These are phyloP conservation scores for Apodemus sylvaticus DNA, from an alignment of 2,113 vertebrate genomes.

Conservation along the genomic window DNA sequence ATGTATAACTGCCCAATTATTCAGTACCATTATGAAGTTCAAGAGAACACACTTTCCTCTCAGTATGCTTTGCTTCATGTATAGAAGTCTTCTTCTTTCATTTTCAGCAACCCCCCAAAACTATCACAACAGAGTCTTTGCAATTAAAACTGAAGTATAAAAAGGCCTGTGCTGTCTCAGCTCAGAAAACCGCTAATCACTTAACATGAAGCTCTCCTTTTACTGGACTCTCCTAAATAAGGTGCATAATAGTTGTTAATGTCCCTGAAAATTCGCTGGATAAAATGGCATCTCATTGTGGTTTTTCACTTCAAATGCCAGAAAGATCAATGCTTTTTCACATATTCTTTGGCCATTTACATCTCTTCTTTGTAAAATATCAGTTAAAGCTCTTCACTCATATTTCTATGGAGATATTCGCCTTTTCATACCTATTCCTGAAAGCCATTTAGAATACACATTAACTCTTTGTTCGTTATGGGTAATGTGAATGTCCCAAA, in stretches of 20 bases:
- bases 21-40: not conserved
- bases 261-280: constrained; percentile 15
- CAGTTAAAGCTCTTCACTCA: constrained; percentile 53
- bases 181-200: not conserved
- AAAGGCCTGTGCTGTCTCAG: not conserved
- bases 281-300: constrained; percentile 47
- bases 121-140: not conserved
- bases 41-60: not conserved
- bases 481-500: not conserved
- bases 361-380: constrained; percentile 67
- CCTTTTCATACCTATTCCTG: constrained; percentile 36
- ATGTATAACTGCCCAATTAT: not conserved
- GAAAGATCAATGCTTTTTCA: not conserved
- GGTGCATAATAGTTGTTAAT: constrained; percentile 35
- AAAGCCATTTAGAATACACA: constrained; percentile 23
- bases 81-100: not conserved
- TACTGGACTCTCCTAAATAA: not conserved
- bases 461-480: constrained; percentile 38
- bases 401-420: constrained; percentile 46
- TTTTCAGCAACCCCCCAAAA: not conserved
- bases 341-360: constrained; percentile 58
- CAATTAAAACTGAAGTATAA: constrained; percentile 25
- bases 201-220: not conserved
- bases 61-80: not conserved
- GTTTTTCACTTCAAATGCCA: constrained; percentile 59